Evolutionary conservation across 2,888 invertebrate species (phyloP).

Genomic region (Brenthis hecate): DNA sequence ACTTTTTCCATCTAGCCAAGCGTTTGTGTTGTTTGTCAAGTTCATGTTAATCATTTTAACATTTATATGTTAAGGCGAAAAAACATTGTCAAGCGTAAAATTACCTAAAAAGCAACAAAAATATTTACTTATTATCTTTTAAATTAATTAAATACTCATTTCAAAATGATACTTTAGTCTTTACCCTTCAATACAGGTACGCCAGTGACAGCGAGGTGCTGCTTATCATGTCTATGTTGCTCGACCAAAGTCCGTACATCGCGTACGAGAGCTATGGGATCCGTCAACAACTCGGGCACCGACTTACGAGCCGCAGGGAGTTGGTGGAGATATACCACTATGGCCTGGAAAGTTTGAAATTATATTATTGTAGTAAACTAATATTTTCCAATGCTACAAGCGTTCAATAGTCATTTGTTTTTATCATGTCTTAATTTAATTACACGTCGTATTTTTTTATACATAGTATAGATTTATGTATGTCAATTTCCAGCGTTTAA

Average conservation of each 20-base stretch:
- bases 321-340: constrained; percentile 95
- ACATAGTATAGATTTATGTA: no score
- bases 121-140: background rate
- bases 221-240: constrained; percentile 93
- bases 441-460: no score
- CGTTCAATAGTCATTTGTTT: no score
- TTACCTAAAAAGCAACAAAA: background rate
- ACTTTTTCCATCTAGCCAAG: no score
- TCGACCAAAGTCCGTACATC: constrained; percentile 95
- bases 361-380: background rate
- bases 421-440: no score
- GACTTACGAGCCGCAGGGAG: constrained; percentile 94
- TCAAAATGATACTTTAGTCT: background rate
- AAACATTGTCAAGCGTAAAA: no score
- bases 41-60: no score
- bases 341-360: constrained; percentile 78
- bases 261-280: constrained; percentile 93
- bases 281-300: constrained; percentile 93
- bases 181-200: constrained; percentile 86
- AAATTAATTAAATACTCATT: background rate
- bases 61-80: no score
- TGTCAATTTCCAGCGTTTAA: no score
- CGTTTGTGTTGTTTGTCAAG: no score
- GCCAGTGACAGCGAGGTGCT: constrained; percentile 92
- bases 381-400: background rate